These are phyloP conservation scores for Bombyx huttoni DNA, from an alignment of 2,888 invertebrate genomes.

Conservation along the genomic window DNA sequence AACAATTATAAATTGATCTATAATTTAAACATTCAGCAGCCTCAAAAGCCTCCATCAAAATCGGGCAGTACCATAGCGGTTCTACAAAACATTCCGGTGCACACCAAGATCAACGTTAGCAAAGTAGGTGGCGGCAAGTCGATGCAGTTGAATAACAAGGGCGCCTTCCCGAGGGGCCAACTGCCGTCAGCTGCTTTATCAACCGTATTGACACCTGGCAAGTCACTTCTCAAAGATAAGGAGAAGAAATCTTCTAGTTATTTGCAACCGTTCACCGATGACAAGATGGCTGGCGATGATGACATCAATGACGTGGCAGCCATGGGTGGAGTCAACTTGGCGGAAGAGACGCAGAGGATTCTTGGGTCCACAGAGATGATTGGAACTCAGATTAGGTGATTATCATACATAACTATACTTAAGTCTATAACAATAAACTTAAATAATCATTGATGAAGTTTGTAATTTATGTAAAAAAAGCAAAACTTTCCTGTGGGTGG, in stretches of 20 bases:
- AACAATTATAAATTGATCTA: background rate
- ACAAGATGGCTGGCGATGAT: conserved; percentile 84
- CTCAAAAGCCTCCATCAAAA: conserved; percentile 36
- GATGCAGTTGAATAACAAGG: conserved; percentile 59
- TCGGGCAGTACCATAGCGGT: conserved; percentile 45
- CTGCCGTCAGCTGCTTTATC: conserved; percentile 31
- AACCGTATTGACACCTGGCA: conserved; percentile 57
- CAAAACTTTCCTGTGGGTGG: no score
- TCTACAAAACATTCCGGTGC: conserved; percentile 57
- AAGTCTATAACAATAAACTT: no score
- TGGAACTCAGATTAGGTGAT: conserved; percentile 82
- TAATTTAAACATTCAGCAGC: conserved; percentile 11
- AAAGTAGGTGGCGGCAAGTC: conserved; percentile 51
- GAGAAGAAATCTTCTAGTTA: conserved; percentile 74
- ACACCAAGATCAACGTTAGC: conserved; percentile 45
- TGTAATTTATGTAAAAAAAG: no score
- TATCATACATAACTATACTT: no score
- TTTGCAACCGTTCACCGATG: conserved; percentile 49
- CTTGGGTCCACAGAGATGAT: conserved; percentile 91
- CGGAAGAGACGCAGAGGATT: conserved; percentile 95
- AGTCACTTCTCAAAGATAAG: conserved; percentile 81
- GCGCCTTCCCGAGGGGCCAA: conserved; percentile 24
- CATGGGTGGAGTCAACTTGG: conserved; percentile 98
- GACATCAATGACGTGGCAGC: conserved; percentile 99
- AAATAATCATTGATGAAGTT: no score